These are phyloP conservation scores for Rhagoletis pomonella DNA, from an alignment of 1,140 invertebrate genomes.

Conservation along the genomic window DNA sequence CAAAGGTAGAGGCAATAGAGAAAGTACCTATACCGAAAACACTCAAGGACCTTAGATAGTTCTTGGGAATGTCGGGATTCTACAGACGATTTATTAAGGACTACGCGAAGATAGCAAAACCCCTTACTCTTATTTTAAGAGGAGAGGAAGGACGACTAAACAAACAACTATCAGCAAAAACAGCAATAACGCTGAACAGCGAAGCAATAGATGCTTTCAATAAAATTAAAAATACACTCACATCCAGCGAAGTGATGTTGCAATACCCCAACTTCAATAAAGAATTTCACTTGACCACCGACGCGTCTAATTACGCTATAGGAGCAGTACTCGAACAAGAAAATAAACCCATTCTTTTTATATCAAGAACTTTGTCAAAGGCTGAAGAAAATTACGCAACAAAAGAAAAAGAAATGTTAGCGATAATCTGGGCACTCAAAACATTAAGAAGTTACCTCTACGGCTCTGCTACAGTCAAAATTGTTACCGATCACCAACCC, in stretches of 20 bases:
- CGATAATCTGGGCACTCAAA: too few relatives aligned
- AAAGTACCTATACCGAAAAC: not conserved
- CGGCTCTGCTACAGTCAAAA: too few relatives aligned
- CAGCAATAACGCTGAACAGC: slow-evolving; percentile 16
- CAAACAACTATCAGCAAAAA: slow-evolving; percentile 49
- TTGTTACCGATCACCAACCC: too few relatives aligned
- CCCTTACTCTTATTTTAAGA: slow-evolving; percentile 49
- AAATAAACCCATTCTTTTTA: too few relatives aligned
- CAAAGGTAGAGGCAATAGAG: not conserved
- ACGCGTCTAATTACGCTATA: slow-evolving; percentile 49
- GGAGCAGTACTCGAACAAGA: too few relatives aligned
- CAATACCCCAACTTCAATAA: slow-evolving; percentile 28
- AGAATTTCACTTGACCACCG: slow-evolving; percentile 51
- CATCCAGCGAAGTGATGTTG: slow-evolving; percentile 33
- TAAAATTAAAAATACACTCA: slow-evolving; percentile 51
- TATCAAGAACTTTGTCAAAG: too few relatives aligned
- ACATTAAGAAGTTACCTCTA: too few relatives aligned
- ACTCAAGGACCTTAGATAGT: not conserved
- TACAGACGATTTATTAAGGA: too few relatives aligned
- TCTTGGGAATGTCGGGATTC: slow-evolving; percentile 1
- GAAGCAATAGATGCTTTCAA: slow-evolving; percentile 49
- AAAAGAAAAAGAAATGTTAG: too few relatives aligned
- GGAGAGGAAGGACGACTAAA: slow-evolving; percentile 52
- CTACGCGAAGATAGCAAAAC: too few relatives aligned
- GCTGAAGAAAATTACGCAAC: too few relatives aligned